phyloP scores from a whole-genome alignment of 2,113 vertebrate genomes.

The Peromyscus californicus region DNA sequence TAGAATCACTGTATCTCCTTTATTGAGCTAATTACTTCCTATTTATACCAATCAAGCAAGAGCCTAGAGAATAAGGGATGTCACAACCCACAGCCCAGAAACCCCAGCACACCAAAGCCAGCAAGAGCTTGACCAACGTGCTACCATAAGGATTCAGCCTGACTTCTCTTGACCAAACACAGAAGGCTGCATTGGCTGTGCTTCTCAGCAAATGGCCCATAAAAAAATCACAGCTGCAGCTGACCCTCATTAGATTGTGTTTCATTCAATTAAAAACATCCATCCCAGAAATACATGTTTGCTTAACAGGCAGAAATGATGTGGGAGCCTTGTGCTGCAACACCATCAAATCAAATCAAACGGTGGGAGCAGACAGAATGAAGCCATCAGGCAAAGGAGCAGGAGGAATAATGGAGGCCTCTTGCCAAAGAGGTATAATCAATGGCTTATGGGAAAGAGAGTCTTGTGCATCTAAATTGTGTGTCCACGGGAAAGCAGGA shows the following conservation, averaged over 20 bases:
- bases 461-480: conserved; percentile 16
- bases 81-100: neutral
- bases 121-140: accelerated
- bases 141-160: neutral
- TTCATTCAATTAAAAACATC: conserved; percentile 88
- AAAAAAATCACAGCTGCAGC: conserved; percentile 79
- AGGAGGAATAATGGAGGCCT: conserved; percentile 62
- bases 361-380: conserved; percentile 73
- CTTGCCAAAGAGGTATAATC: conserved; percentile 78
- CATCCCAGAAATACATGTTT: conserved; percentile 85
- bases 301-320: conserved; percentile 82
- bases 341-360: conserved; percentile 85
- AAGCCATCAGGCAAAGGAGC: conserved; percentile 75
- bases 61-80: neutral
- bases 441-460: conserved; percentile 21
- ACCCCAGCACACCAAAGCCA: neutral
- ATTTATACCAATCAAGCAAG: neutral
- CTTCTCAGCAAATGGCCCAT: conserved; percentile 73
- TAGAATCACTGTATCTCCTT: neutral
- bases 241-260: conserved; percentile 83
- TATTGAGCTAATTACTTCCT: neutral
- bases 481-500: neutral
- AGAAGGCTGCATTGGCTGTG: neutral
- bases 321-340: conserved; percentile 76
- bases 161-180: neutral